Evolutionary conservation across 2,113 vertebrate species (phyloP).

Genomic region (Etheostoma cragini): DNA sequence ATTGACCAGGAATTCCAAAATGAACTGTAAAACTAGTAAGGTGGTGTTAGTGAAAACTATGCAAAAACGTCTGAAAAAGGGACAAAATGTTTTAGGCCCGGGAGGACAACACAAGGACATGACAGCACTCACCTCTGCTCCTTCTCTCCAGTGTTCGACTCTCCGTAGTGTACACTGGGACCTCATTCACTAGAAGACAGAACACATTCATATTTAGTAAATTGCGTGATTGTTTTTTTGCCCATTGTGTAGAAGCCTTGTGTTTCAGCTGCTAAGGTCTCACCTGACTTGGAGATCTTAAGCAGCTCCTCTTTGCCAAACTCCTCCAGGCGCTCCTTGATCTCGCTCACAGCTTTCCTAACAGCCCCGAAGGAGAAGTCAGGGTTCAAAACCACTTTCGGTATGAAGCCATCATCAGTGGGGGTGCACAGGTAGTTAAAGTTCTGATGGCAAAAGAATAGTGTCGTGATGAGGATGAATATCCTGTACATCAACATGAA

Average conservation of each 20-base stretch:
- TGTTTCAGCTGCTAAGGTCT: slow-evolving; percentile 15
- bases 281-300: slow-evolving; percentile 86
- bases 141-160: slow-evolving; percentile 81
- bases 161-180: slow-evolving; percentile 84
- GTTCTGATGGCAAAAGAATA: slow-evolving; percentile 71
- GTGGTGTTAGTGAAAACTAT: too few species aligned
- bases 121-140: slow-evolving; percentile 78
- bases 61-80: too few species aligned
- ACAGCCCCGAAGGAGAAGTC: slow-evolving; percentile 85
- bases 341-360: slow-evolving; percentile 85
- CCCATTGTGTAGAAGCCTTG: background rate
- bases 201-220: slow-evolving; percentile 8
- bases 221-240: rapidly evolving
- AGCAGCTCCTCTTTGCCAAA: slow-evolving; percentile 83
- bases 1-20: too few species aligned
- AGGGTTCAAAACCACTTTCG: slow-evolving; percentile 83
- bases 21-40: too few species aligned
- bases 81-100: too few species aligned
- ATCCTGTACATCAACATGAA: background rate
- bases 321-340: slow-evolving; percentile 85
- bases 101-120: background rate
- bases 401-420: slow-evolving; percentile 85
- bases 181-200: slow-evolving; percentile 81
- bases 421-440: slow-evolving; percentile 88
- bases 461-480: background rate